Evolutionary conservation across 2,888 invertebrate genomes (phyloP).

Genomic region (Glyphotaelius pellucidus): DNA sequence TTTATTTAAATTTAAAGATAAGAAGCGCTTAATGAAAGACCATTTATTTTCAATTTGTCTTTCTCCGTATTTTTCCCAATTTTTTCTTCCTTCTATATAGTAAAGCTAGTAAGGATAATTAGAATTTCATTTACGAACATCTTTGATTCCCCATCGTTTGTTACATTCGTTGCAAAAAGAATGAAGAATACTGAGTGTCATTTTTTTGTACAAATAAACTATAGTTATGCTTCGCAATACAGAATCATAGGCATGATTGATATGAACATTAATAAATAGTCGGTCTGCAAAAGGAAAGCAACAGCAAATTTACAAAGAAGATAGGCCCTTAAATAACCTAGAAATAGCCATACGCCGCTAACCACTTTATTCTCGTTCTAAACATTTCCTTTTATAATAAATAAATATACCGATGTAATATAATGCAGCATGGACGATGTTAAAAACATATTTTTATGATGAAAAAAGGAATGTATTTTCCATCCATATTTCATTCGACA

Average conservation of each 20-base stretch:
- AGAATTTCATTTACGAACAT: too few relatives aligned
- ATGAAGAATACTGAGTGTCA: neutral
- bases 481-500: conserved; percentile 33
- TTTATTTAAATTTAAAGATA: too few relatives aligned
- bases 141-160: too few relatives aligned
- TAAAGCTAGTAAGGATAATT: too few relatives aligned
- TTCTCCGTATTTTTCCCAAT: too few relatives aligned
- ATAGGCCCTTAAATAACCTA: neutral
- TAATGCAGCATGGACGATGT: neutral
- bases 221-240: neutral
- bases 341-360: neutral
- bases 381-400: neutral
- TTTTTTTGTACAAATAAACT: neutral
- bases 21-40: too few relatives aligned
- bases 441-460: neutral
- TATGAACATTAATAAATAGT: neutral
- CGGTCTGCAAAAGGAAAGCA: neutral
- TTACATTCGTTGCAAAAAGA: too few relatives aligned
- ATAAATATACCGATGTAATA: neutral
- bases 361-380: neutral
- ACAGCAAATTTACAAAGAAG: neutral
- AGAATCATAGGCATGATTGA: neutral
- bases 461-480: conserved; percentile 23
- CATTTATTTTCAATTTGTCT: too few relatives aligned
- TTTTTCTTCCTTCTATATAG: too few relatives aligned